Percentiles rank a stretch among this genome's conserved stretches.
These are phyloP conservation scores for Galago senegalensis DNA, from an alignment of 2,797 vertebrate species.

Conservation along the genomic window DNA sequence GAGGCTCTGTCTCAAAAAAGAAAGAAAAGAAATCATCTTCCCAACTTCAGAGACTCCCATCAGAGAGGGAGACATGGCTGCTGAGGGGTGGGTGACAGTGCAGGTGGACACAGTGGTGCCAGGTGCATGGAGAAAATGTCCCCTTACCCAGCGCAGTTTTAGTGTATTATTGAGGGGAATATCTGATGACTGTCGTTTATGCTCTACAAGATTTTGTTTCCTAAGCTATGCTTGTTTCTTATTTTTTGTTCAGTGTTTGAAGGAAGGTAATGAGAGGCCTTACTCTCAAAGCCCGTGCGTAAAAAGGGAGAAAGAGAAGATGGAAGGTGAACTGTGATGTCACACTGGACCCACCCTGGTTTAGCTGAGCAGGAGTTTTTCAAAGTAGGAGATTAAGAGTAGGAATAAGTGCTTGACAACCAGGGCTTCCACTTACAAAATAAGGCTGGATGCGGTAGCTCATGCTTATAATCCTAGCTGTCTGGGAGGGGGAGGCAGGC, in stretches of 20 bases:
- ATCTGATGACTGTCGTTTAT: neutral
- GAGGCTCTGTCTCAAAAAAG: neutral
- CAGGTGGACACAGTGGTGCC: too few relatives aligned
- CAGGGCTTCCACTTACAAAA: too few relatives aligned
- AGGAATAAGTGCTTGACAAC: neutral
- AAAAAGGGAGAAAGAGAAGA: neutral
- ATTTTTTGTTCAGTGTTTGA: neutral
- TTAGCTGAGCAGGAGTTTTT: neutral
- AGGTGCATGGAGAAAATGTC: neutral
- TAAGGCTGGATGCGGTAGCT: too few relatives aligned
- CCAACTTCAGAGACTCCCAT: neutral
- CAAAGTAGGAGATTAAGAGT: neutral
- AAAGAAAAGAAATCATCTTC: neutral
- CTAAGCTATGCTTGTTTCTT: neutral
- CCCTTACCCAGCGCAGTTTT: neutral
- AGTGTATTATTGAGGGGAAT: neutral
- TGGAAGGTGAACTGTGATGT: neutral
- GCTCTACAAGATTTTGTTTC: neutral
- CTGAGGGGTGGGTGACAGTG: neutral
- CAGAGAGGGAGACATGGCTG: neutral
- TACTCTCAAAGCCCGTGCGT: neutral
- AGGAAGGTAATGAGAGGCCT: neutral
- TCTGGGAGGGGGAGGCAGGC: too few relatives aligned
- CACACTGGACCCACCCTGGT: too few relatives aligned
- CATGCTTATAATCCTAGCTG: too few relatives aligned